phyloP scores from a whole-genome alignment of 2,113 vertebrate species.

The Cyanoderma ruficeps region DNA sequence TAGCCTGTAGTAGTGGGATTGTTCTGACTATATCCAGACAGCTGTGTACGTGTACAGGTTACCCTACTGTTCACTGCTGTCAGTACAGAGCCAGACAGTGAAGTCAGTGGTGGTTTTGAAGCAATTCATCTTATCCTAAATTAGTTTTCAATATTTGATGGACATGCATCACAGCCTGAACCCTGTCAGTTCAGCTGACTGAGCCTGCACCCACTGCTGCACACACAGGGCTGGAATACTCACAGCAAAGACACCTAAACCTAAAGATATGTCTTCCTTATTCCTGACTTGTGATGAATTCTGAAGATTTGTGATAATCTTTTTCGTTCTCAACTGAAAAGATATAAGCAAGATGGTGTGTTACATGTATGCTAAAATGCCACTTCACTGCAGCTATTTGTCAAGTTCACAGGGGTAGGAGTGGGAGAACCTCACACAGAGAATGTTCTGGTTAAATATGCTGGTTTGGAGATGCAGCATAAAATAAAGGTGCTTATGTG shows the following conservation, averaged over 20 bases:
- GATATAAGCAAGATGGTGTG: neutral
- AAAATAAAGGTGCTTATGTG: neutral
- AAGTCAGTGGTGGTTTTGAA: neutral
- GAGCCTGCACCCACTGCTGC: neutral
- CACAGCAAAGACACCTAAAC: neutral
- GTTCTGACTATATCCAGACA: neutral
- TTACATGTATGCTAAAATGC: neutral
- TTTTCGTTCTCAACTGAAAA: neutral
- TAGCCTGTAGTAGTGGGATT: neutral
- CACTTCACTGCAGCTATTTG: neutral
- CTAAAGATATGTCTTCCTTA: neutral
- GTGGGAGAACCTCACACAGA: neutral
- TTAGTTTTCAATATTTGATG: neutral
- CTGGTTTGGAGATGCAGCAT: neutral
- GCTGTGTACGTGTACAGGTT: neutral
- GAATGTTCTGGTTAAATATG: neutral
- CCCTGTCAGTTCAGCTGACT: neutral
- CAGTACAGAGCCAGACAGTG: neutral
- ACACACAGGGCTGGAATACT: neutral
- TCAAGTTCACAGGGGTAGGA: neutral
- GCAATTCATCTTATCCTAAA: neutral
- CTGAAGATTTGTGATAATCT: neutral
- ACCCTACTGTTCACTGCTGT: neutral
- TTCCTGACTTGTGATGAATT: neutral
- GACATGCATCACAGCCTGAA: neutral